Percentiles rank a stretch among this genome's conserved stretches.
Conservation (phyloP, 2,797 vertebrate genomes). For the Microhierax caerulescens region DNA sequence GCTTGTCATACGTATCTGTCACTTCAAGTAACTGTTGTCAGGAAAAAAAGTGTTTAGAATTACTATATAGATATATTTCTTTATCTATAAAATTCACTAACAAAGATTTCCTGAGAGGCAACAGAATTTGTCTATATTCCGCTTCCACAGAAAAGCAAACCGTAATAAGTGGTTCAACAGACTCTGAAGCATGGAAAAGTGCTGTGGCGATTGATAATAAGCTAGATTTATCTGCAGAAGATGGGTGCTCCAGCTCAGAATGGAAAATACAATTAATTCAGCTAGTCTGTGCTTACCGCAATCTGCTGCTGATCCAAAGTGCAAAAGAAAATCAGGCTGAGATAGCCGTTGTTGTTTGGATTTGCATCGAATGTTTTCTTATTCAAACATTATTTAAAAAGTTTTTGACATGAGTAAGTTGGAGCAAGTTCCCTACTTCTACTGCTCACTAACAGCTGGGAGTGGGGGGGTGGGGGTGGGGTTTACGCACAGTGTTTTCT, state of each 20-base stretch:
- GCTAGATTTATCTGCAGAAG: background rate
- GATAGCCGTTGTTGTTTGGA: background rate
- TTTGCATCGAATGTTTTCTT: background rate
- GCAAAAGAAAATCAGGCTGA: background rate
- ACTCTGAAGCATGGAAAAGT: background rate
- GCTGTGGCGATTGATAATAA: background rate
- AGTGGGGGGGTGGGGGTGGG: no score
- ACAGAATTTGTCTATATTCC: background rate
- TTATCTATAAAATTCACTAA: background rate
- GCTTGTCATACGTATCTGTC: background rate
- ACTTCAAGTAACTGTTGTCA: background rate
- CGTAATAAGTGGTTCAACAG: background rate
- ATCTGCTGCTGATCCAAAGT: background rate
- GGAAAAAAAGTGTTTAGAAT: background rate
- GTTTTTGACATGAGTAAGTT: background rate
- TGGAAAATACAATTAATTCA: background rate
- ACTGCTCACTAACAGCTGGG: background rate
- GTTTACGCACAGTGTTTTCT: background rate
- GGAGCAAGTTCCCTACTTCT: background rate
- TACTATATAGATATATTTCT: background rate
- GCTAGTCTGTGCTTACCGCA: background rate
- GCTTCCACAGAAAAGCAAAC: background rate
- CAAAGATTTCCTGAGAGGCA: background rate
- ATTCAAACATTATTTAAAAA: background rate
- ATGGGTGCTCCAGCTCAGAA: background rate